Base-by-base conservation (phyloP, 2,888 invertebrate genomes). In the Fissipunctia ypsillon region DNA sequence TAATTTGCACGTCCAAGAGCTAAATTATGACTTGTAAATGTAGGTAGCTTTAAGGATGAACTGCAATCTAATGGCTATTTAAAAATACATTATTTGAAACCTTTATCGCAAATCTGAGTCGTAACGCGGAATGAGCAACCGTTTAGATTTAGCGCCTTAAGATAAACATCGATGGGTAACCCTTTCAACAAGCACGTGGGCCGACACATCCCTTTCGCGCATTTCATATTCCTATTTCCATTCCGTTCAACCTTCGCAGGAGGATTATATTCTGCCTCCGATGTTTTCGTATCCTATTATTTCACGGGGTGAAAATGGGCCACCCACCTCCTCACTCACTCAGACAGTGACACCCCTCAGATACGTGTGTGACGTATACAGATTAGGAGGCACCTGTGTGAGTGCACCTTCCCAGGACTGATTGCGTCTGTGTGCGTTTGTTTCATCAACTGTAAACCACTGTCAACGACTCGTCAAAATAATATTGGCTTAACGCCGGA, bases 241-340 rank as follows among this genome's bases (percentile, higher is more conserved):
- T 95, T 95, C 94, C 93, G 93, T 93, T 93, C 95, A 94, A 95
- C 94, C 95, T 96, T 93, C 94, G 93, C 93, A 93, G 92, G 92
- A 94, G 96, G 96, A 96, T 96, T 96, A 96, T 96, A 94, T 95
- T 95, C 94, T 95, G 94, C 94, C 94, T 95, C 92, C 95, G 93
- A 96, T 96, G 95, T 96, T 96, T 96, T 96, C 95, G 93, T 95
- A 96, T 96, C 96, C 95, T 95, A 96, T 96, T 96, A 96, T 96
- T 95, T 95, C 95, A 93, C 95, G 91, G 96, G 95, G 96, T 95
- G 96, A 95, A 95, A 96, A 95, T 96, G 92, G 95, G 93, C 95
- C 95, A 92, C 94, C 95, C 95, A 91, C 95, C 94, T 90, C 94
- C 95, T 92, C 85, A 85, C 93, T 89, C 92, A 93, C 93, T 91